A percentile compares a stretch with the other conserved stretches of the same genome.
phyloP scores from a whole-genome alignment of 2,797 vertebrate genomes.

The Crocidura indochinensis region DNA sequence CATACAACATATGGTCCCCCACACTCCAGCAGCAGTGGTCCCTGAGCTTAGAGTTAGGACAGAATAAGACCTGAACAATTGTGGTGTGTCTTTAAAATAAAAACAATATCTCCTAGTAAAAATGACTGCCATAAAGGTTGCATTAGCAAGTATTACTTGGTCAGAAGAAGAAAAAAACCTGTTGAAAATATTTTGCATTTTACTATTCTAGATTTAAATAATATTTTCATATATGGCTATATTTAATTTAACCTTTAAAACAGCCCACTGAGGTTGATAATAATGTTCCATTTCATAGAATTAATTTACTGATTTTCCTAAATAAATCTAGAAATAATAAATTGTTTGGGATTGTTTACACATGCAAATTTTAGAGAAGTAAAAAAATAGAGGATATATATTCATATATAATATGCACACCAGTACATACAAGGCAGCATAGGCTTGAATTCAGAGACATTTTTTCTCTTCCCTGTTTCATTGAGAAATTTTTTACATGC shows the following conservation, averaged over 20 bases:
- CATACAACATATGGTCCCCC: no score
- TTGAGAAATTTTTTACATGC: neutral
- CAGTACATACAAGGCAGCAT: no score
- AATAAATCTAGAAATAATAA: neutral
- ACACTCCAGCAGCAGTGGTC: no score
- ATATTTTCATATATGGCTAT: neutral
- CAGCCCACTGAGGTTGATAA: neutral
- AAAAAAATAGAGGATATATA: neutral
- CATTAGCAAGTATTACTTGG: neutral
- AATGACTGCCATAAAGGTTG: neutral
- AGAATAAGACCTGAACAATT: no score
- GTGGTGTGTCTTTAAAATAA: no score
- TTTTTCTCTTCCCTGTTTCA: neutral
- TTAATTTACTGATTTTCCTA: neutral
- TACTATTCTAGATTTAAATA: conserved; percentile 19
- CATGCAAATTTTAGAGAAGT: neutral
- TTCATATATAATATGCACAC: neutral
- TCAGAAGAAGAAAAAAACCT: conserved; percentile 19
- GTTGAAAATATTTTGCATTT: neutral
- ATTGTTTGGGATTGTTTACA: neutral
- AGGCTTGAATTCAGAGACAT: neutral
- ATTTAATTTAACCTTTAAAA: conserved; percentile 38
- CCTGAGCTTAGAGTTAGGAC: no score
- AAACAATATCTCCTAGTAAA: neutral
- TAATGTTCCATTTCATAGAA: neutral